Evolutionary conservation across 2,113 vertebrate genomes (phyloP).

Genomic region (Psettodes erumei): DNA sequence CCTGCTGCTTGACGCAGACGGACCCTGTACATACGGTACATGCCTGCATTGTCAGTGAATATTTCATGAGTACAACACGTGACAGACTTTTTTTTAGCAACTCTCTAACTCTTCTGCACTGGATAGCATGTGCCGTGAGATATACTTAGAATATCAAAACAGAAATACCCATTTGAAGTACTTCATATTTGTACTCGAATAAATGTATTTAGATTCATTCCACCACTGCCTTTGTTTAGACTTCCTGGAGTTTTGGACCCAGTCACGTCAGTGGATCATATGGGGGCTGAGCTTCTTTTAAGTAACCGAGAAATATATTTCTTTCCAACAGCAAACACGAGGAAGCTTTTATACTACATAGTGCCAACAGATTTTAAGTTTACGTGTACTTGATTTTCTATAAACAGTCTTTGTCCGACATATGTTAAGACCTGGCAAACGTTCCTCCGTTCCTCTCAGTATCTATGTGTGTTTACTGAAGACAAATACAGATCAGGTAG

Average conservation of each 20-base stretch:
- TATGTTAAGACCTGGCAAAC: conserved; percentile 24
- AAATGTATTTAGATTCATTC: no score
- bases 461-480: conserved; percentile 45
- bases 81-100: not conserved
- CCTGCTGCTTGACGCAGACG: not conserved
- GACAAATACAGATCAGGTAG: conserved; percentile 43
- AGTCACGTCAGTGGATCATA: not conserved
- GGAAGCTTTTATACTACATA: conserved; percentile 22
- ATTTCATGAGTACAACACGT: not conserved
- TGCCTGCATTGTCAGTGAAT: not conserved
- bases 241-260: not conserved
- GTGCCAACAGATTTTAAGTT: conserved; percentile 15
- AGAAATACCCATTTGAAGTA: not conserved
- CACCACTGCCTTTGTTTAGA: not conserved
- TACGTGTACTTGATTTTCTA: conserved; percentile 39
- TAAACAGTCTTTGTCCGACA: conserved; percentile 28
- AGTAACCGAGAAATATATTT: conserved; percentile 1
- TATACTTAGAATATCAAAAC: no score
- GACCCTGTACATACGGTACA: not conserved
- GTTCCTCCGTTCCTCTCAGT: conserved; percentile 22
- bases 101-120: not conserved
- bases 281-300: not conserved
- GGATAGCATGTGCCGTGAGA: not conserved
- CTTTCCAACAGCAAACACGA: conserved; percentile 21
- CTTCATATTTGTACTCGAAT: not conserved